Base-by-base conservation (phyloP, 2,888 invertebrate species). In the Amaurobius ferox region DNA sequence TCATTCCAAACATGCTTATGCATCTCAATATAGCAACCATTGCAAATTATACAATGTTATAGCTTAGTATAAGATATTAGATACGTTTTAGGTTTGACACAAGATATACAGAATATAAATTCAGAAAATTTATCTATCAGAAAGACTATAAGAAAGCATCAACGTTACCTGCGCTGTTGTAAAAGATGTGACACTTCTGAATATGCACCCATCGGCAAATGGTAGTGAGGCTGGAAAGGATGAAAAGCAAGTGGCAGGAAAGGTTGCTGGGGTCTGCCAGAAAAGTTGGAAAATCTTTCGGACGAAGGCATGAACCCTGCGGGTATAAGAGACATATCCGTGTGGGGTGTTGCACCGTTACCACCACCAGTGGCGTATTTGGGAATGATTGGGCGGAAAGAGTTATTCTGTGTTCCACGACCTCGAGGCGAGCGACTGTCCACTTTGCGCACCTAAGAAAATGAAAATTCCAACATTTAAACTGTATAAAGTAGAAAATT, bases 311-410 rank as follows among this genome's bases (percentile, higher is more conserved):
- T 48, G 72, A 79, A 87, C 23, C 87, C 87, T 23, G 77, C 64
- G 11, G 86, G 78, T 23, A 78, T 39, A 26, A 87, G 71, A 28
- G 83, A 64, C 26, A 74, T 32, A 3, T 78, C 81, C 5, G 44
- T 26, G 11, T 44, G 28, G 30, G 73, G 32, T 26, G 64, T 23
- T 6, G 66, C 28, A 32, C 48, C 40, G 23, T 19, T 30, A 26
- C 64, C 55, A 62, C 35, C 32, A 48, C 77, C 30, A 62, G 81
- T 71, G 39, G 86, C 88, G 74, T 83, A 87, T 81, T 89, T 89
- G n/a, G 89, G 89, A 71, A 89, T 88, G 74, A 89, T 89, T 79
- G 89, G 88, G 62, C 89, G 88, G 85, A 89, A 89, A 73, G 87
- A 74, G 61, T 77, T 79, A 61, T 78, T 87, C 29, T 80, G 79